These are phyloP conservation scores for Hycleus cichorii DNA, from an alignment of 1,140 invertebrate species.

Conservation along the genomic window DNA sequence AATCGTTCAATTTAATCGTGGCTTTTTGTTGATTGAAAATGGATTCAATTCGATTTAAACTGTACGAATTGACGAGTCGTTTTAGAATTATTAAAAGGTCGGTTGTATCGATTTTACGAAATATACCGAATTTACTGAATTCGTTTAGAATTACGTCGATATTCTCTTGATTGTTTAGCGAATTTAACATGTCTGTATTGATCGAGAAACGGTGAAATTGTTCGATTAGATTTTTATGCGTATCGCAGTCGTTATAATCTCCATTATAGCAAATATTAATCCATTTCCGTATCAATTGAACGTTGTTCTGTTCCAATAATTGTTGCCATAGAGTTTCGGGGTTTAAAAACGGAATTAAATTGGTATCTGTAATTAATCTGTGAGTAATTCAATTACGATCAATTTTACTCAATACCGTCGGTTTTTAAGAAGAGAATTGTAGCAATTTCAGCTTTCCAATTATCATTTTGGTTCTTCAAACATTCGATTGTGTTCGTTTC, in stretches of 20 bases:
- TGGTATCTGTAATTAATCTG: constrained; percentile 43
- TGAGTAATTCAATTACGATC: not conserved
- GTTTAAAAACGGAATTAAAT: constrained; percentile 44
- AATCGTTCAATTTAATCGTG: constrained; percentile 47
- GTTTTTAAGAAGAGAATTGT: constrained; percentile 47
- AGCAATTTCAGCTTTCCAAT: constrained; percentile 48
- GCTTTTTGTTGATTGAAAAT: constrained; percentile 47
- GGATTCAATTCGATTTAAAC: constrained; percentile 45
- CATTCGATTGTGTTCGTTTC: constrained; percentile 23
- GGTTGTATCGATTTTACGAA: constrained; percentile 44
- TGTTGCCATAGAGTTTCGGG: constrained; percentile 46
- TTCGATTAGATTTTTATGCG: constrained; percentile 41
- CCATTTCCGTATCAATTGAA: constrained; percentile 47
- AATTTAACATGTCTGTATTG: constrained; percentile 50
- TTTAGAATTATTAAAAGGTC: constrained; percentile 47
- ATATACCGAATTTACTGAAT: constrained; percentile 47
- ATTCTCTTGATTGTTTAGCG: constrained; percentile 3
- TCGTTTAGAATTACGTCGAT: constrained; percentile 37
- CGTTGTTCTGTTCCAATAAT: constrained; percentile 44
- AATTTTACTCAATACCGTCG: constrained; percentile 41
- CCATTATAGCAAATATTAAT: constrained; percentile 45
- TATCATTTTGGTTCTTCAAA: constrained; percentile 41
- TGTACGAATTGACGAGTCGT: constrained; percentile 46
- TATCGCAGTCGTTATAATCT: constrained; percentile 41
- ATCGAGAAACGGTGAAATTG: constrained; percentile 50